Evolutionary conservation across 2,797 vertebrate species (phyloP), one percentile per base, ranked within the genome.

Genomic region (Arnoldichthys spilopterus): DNA sequence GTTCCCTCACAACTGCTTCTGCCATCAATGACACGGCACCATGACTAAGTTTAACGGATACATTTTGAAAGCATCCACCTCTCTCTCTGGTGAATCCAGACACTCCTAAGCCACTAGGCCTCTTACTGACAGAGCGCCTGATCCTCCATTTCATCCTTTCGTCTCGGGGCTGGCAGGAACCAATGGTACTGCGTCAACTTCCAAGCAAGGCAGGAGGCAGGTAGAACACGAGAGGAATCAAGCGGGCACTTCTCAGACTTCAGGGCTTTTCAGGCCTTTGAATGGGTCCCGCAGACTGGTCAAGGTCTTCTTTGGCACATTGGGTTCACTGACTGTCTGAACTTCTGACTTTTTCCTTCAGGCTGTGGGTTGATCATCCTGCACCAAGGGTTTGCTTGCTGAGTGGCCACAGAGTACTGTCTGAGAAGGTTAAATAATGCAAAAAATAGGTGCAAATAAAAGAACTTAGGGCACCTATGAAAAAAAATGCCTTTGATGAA

Each of bases 61-160:
- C 59, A 62, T 61, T 28, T 69, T 54, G 26, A 30, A 68, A 68
- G 40, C 2, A 43, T 63, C 58, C 11, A 12, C 20, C 64, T 67
- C 34, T 54, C 4, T 72, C 58, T 40, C 51, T 51, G 47, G 58
- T 47, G n/a, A 70, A 58, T 43, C 40, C 12, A 0, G n/a, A 16
- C 9, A 16, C 26, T 54, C 22, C 8, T 68, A 20, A 20, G 20
- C 69, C 37, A 34, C 54, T 37, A n/a, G 11, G 47, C n/a, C 37
- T 72, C 9, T 15, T 67, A 47, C 28, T 68, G 64, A 68, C 43
- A 47, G 61, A 63, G 16, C 32, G 28, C 40, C 30, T 64, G 54
- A 64, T 72, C 67, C 30, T 30, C 28, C 32, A 15, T 40, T 66
- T 16, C 64, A 67, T 47, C 18, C 40, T 13, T 47, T 24, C 40